phyloP scores from a whole-genome alignment of 2,888 invertebrate genomes.

The Scaptodrosophila latifasciaeformis region DNA sequence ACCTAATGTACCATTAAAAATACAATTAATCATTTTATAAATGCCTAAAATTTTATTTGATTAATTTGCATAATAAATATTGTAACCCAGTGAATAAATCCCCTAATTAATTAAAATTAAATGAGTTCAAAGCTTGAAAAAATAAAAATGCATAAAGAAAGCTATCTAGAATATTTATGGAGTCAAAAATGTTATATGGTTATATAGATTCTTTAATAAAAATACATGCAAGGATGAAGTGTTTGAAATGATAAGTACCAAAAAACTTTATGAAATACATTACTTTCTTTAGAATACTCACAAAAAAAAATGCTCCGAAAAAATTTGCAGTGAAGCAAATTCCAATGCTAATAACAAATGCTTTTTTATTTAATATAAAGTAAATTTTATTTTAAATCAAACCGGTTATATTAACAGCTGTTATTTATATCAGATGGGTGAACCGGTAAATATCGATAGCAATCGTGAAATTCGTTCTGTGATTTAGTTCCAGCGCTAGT shows the following conservation, averaged over 20 bases:
- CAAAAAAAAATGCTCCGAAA: background rate
- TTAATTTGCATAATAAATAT: background rate
- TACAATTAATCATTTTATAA: background rate
- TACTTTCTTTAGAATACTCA: background rate
- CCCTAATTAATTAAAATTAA: background rate
- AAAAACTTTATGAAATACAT: background rate
- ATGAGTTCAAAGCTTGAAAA: background rate
- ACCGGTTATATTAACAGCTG: too few species aligned
- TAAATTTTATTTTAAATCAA: background rate
- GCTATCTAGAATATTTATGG: background rate
- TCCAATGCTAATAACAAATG: background rate
- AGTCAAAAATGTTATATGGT: background rate
- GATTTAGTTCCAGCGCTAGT: background rate
- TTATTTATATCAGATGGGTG: too few species aligned
- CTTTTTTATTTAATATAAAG: background rate
- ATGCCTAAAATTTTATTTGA: background rate
- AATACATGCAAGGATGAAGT: background rate
- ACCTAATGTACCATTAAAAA: background rate
- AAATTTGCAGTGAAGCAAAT: background rate
- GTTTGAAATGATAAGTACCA: background rate
- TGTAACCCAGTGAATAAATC: background rate
- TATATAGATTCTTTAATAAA: background rate
- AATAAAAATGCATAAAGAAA: background rate
- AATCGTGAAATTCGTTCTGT: background rate
- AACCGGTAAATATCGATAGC: too few species aligned